Evolutionary conservation across 2,888 invertebrate species (phyloP).

Genomic region (Tipula vernalis): DNA sequence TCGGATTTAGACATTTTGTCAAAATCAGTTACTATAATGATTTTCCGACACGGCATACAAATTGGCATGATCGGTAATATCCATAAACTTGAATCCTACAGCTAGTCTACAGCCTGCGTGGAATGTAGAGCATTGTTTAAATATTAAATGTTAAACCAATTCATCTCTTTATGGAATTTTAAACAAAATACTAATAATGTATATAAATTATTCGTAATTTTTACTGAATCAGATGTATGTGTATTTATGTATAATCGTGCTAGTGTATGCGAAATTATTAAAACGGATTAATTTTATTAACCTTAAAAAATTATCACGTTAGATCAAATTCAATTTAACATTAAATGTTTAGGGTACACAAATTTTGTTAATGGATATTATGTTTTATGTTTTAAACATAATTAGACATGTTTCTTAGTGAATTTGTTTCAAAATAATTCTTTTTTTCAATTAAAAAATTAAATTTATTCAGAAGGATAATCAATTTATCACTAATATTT

Average conservation of each 20-base stretch:
- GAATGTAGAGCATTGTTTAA: not conserved
- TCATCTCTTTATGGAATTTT: not conserved
- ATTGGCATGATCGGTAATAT: not conserved
- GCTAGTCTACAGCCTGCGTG: not conserved
- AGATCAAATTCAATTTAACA: not conserved
- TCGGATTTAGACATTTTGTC: not conserved
- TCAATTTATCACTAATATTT: too few relatives aligned
- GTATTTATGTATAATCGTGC: not conserved
- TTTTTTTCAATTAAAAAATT: too few relatives aligned
- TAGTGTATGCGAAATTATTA: not conserved
- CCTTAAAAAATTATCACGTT: not conserved
- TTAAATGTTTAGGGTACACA: too few relatives aligned
- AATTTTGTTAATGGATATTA: too few relatives aligned
- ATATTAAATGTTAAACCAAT: not conserved
- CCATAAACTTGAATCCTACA: not conserved
- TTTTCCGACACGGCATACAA: not conserved
- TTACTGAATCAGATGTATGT: not conserved
- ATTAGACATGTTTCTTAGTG: too few relatives aligned
- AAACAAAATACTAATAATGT: not conserved
- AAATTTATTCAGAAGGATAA: too few relatives aligned
- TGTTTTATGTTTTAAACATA: too few relatives aligned
- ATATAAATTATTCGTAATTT: not conserved
- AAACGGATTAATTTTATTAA: not conserved
- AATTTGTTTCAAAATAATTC: too few relatives aligned
- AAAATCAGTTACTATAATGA: not conserved